Percentiles rank a stretch among this genome's conserved stretches.
Evolutionary conservation across 2,888 invertebrate genomes (phyloP).

Genomic region (Koerneria pararmatus): DNA sequence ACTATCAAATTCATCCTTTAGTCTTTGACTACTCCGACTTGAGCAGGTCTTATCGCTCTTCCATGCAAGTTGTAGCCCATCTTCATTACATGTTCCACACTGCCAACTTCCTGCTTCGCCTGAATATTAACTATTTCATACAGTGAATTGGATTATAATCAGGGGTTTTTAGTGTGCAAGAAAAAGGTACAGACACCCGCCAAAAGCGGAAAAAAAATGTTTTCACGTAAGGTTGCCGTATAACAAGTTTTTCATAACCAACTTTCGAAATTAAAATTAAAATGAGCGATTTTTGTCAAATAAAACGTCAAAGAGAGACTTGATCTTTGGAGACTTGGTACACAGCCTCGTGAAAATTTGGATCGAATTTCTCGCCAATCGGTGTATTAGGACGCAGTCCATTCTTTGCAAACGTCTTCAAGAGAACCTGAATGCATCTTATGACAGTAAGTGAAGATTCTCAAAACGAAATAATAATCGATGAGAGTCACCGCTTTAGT

Average conservation of each 20-base stretch:
- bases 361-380: conserved; percentile 84
- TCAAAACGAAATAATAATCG: background rate
- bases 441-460: background rate
- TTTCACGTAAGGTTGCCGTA: too few relatives aligned
- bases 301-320: conserved; percentile 25
- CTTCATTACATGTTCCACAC: conserved; percentile 87
- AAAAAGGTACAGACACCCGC: background rate
- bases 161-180: background rate
- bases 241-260: background rate
- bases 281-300: background rate
- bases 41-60: conserved; percentile 86
- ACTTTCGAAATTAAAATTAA: background rate
- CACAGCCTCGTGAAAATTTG: conserved; percentile 90
- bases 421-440: conserved; percentile 27
- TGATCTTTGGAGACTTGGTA: conserved; percentile 73
- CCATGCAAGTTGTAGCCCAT: conserved; percentile 90
- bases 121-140: conserved; percentile 12
- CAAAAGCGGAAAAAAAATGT: background rate
- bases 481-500: conserved; percentile 43
- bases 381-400: conserved; percentile 81
- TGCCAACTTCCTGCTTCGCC: conserved; percentile 70
- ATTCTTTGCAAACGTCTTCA: conserved; percentile 76
- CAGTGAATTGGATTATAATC: background rate
- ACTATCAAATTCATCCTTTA: conserved; percentile 28
- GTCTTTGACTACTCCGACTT: conserved; percentile 77